Conservation (phyloP, 2,797 vertebrate species). For the Corythornis leucogaster region DNA sequence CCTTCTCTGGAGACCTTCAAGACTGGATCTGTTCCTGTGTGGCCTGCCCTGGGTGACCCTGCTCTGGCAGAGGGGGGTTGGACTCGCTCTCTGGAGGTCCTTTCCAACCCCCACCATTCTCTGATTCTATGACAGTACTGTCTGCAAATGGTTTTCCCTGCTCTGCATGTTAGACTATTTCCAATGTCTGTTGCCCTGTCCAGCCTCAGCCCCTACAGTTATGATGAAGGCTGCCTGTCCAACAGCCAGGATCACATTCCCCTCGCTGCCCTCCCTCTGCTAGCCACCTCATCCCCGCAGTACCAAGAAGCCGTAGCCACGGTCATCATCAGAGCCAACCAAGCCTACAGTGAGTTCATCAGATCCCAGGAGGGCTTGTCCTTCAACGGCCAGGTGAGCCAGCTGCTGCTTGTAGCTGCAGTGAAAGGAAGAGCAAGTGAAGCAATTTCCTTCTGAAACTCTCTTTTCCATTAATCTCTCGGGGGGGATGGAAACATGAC, state of each 20-base stretch:
- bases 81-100: too few species aligned
- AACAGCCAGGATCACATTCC: constrained; percentile 99
- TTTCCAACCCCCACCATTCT: too few species aligned
- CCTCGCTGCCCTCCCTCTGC: constrained; percentile 91
- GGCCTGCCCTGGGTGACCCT: too few species aligned
- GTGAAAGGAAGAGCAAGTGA: neutral
- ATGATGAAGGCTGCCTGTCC: constrained; percentile 94
- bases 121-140: neutral
- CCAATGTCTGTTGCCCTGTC: constrained; percentile 5
- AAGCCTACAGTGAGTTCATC: constrained; percentile 93
- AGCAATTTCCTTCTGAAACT: constrained; percentile 25
- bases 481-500: neutral
- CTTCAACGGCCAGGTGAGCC: constrained; percentile 92
- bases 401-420: neutral
- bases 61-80: too few species aligned
- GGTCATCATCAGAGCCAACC: constrained; percentile 93
- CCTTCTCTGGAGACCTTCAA: too few species aligned
- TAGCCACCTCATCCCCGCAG: constrained; percentile 94
- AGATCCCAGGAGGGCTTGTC: constrained; percentile 88
- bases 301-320: constrained; percentile 94
- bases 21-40: too few species aligned
- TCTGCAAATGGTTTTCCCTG: neutral
- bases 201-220: constrained; percentile 96
- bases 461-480: constrained; percentile 9
- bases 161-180: neutral